Evolutionary conservation across 1,140 invertebrate genomes (phyloP).

Genomic region (Periplaneta americana): DNA sequence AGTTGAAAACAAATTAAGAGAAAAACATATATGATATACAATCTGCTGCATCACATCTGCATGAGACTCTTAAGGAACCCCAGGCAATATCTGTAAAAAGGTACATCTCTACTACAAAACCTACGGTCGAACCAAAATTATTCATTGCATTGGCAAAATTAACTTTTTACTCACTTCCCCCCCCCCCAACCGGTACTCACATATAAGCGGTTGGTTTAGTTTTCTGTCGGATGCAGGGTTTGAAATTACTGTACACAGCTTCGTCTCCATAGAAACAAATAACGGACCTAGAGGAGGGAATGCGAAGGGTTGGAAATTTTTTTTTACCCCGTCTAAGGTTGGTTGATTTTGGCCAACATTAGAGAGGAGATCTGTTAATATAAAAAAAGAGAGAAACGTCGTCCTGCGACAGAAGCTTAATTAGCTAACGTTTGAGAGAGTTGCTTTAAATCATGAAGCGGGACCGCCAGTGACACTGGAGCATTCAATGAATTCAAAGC

Average conservation of each 20-base stretch:
- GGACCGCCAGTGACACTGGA: background rate
- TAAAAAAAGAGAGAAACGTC: slow-evolving; percentile 2
- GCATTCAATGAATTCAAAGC: slow-evolving; percentile 8
- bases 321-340: slow-evolving; percentile 6
- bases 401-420: slow-evolving; percentile 3
- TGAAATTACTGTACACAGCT: slow-evolving; percentile 6
- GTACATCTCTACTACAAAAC: background rate
- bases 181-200: background rate
- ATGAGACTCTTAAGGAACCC: background rate
- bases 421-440: slow-evolving; percentile 11
- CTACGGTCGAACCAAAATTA: slow-evolving; percentile 6
- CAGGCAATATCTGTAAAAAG: background rate
- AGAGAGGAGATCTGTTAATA: background rate
- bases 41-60: too few relatives aligned
- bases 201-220: background rate
- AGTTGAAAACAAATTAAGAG: too few relatives aligned
- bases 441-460: slow-evolving; percentile 4
- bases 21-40: too few relatives aligned
- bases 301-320: background rate
- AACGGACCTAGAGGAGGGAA: background rate
- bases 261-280: slow-evolving; percentile 4
- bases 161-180: slow-evolving; percentile 19
- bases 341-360: slow-evolving; percentile 5
- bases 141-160: slow-evolving; percentile 17
- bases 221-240: background rate